Evolutionary conservation across 2,113 vertebrate species (phyloP).

Genomic region (Stomatorhinus ivindoensis): DNA sequence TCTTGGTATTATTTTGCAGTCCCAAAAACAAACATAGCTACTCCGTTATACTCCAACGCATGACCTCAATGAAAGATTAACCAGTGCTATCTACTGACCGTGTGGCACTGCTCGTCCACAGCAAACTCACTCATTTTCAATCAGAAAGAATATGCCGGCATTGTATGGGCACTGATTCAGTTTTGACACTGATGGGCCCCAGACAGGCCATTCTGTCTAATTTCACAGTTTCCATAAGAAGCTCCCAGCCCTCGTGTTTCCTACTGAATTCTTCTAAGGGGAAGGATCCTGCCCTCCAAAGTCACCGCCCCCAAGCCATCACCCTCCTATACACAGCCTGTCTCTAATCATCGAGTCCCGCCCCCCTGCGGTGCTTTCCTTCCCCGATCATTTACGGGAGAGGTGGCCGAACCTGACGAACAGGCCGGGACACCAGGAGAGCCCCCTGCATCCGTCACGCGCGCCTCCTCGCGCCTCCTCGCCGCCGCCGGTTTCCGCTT

Average conservation of each 20-base stretch:
- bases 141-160: not conserved
- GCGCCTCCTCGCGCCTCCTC: not conserved
- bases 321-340: not conserved
- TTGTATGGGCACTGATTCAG: not conserved
- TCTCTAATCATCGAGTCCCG: not conserved
- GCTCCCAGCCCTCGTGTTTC: not conserved
- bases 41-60: not conserved
- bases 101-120: not conserved
- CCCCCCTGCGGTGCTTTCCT: not conserved
- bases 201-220: not conserved
- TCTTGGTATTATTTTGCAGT: not conserved
- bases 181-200: not conserved
- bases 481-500: not conserved
- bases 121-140: not conserved
- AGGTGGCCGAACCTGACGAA: not conserved
- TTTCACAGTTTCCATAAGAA: not conserved
- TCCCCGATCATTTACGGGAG: not conserved
- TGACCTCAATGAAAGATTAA: not conserved
- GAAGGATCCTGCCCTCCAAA: not conserved
- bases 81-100: not conserved
- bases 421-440: not conserved
- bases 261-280: not conserved
- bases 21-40: not conserved
- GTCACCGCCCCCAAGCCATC: not conserved
- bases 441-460: too few relatives aligned